Percentiles rank a stretch among this genome's conserved stretches.
Conservation (phyloP, 2,797 vertebrate species). For the Agapornis canus region DNA sequence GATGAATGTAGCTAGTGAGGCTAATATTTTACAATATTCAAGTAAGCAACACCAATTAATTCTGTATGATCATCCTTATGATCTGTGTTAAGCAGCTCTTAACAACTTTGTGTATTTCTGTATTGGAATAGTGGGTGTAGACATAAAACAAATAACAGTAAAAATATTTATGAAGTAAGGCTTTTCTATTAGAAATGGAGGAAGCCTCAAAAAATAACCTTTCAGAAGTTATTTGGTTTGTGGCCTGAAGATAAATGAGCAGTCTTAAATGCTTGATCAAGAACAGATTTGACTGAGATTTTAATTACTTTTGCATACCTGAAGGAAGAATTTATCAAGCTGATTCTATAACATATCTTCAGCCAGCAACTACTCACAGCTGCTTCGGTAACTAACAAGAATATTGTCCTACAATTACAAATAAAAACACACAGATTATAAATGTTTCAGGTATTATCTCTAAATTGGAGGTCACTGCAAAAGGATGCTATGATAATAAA, state of each 20-base stretch:
- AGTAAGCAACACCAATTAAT: neutral
- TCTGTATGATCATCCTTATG: neutral
- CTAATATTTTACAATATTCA: neutral
- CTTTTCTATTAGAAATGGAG: neutral
- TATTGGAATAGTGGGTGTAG: neutral
- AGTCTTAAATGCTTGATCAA: neutral
- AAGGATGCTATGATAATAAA: constrained; percentile 84
- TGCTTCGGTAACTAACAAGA: neutral
- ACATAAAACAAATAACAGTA: neutral
- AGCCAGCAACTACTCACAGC: neutral
- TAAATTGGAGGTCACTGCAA: constrained; percentile 84
- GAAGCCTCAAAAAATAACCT: neutral
- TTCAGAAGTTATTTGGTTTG: neutral
- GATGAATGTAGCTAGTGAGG: neutral
- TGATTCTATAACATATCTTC: neutral
- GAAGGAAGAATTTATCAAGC: neutral
- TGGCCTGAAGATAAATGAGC: neutral
- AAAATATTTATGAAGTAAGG: neutral
- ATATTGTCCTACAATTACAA: neutral
- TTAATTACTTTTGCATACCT: neutral
- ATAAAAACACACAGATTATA: constrained; percentile 65
- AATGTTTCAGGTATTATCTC: constrained; percentile 79
- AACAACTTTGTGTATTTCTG: neutral
- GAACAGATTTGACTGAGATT: neutral
- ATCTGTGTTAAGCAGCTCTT: neutral